Base-by-base conservation (phyloP, 2,113 vertebrate species). In the Himantopus leucocephalus region DNA sequence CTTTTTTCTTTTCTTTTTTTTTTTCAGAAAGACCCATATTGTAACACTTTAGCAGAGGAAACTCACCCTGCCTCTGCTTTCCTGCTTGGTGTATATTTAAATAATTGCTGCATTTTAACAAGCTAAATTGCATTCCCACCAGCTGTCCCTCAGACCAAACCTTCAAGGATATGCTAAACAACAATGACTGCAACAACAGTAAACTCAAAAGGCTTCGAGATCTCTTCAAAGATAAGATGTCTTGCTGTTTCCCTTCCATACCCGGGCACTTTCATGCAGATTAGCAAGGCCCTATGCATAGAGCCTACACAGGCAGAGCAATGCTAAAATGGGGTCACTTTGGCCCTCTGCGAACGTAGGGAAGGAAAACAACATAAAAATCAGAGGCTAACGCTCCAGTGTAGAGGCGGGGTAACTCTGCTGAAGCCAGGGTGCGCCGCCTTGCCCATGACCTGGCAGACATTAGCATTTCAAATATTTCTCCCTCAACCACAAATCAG, bases 51-150 rank as follows among this genome's bases (percentile, higher is more conserved):
- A 92, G 58, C 52, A 88, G 96, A 80, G 94, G 91, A 96, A 94
- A 84, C 64, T 89, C 73, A 14, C 34, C 64, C 78, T 94, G 71
- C 62, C 90, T 92, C 84, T 82, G 86, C 89, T 82, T 95, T 92
- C 66, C 68, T 85, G 90, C 89, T 87, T 70, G 67, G 18, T 94
- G 81, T 94, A 77, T 84, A 95, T 97, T 97, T 87, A 96, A 97
- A 96, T 97, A 96, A 97, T 94, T 92, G 87, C 92, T 95, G 91
- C 94, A 95, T 96, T 96, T 96, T 95, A 95, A 97, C 79, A 81
- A 94, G 59, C 39, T 89, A 85, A 96, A 96, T 92, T 95, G 79
- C 70, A 91, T 95, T 95, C 86, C 62, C 73, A 94, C 93, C 93
- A 96, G 92, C 93, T 96, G 92, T 89, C 86, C 58, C 86, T 92